Evolutionary conservation across 2,888 invertebrate genomes (phyloP).

Genomic region (Mythimna loreyi): DNA sequence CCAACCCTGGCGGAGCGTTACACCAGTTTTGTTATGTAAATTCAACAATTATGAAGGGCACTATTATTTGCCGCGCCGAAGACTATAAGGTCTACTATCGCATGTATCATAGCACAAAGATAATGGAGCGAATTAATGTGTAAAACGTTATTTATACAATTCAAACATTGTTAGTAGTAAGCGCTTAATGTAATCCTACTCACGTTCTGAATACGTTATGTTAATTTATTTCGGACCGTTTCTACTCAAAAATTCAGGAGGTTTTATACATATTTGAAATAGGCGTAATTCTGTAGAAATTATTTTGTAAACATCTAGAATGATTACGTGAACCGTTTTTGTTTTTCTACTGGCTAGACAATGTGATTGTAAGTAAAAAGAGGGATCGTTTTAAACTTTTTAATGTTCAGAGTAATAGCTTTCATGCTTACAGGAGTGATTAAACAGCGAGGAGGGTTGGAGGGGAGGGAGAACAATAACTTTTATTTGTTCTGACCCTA

Average conservation of each 20-base stretch:
- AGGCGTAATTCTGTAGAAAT: conserved; percentile 34
- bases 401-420: conserved; percentile 2
- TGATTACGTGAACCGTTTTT: conserved; percentile 10
- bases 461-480: conserved; percentile 14
- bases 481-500: conserved; percentile 33
- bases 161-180: conserved; percentile 44
- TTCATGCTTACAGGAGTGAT: conserved; percentile 16
- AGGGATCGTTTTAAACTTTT: not conserved
- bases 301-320: conserved; percentile 38
- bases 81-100: conserved; percentile 5
- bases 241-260: conserved; percentile 34
- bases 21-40: conserved; percentile 50
- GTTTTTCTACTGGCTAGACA: conserved; percentile 14
- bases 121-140: conserved; percentile 47
- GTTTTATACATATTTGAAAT: conserved; percentile 50
- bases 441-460: not conserved
- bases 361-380: conserved; percentile 15
- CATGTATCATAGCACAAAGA: conserved; percentile 35
- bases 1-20: conserved; percentile 12
- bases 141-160: conserved; percentile 52
- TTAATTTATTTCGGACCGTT: conserved; percentile 46
- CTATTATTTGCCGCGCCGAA: conserved; percentile 15
- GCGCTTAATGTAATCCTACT: conserved; percentile 55
- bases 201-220: conserved; percentile 54
- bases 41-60: conserved; percentile 35